Evolutionary conservation across 1,140 invertebrate genomes (phyloP), one percentile per base, ranked within the genome.

Genomic region (Melanaphis sacchari): DNA sequence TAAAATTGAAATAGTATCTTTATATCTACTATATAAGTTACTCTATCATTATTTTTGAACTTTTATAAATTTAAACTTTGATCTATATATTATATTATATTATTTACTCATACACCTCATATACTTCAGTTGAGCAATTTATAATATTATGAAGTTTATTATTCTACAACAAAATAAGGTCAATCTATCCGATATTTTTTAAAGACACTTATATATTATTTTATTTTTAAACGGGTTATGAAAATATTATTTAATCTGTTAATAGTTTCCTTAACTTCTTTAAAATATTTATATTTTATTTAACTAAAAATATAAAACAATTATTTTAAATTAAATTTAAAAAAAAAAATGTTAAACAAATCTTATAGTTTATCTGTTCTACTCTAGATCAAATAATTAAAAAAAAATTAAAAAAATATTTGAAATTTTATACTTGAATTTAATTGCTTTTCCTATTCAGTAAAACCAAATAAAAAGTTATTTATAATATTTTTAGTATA

Each of bases 31-130:
- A 11, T 87, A n/a, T 84, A 40, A 84, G 40, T 84, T 84, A 84
- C 38, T 84, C 38, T 41, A 84, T 84, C 82, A 41, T 84, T 87
- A 46, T 87, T 87, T 87, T 46, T 87, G 26, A 87, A 46, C 43
- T 46, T 46, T 87, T 87, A 46, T 21, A 87, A 87, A 9, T 46
- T 43, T 87, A 87, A 87, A 87, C 43, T 87, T 87, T 87, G 26
- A 46, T 87, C 41, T 87, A 87, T 85, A 40, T n/a, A 43, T 7
- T 46, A 24, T 46, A 22, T 36, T 46, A 22, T 36, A n/a, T 6
- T 87, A 46, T n/a, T 36, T n/a, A 26, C 38, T 31, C 15, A 38
- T 36, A 24, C 41, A 49, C 46, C 18, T 41, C 40, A 38, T 26
- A 81, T 24, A 82, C 36, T 41, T 41, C 24, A 41, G 38, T 41